Evolutionary conservation across 2,797 vertebrate genomes (phyloP).

Genomic region (Scomberomorus guttatus): DNA sequence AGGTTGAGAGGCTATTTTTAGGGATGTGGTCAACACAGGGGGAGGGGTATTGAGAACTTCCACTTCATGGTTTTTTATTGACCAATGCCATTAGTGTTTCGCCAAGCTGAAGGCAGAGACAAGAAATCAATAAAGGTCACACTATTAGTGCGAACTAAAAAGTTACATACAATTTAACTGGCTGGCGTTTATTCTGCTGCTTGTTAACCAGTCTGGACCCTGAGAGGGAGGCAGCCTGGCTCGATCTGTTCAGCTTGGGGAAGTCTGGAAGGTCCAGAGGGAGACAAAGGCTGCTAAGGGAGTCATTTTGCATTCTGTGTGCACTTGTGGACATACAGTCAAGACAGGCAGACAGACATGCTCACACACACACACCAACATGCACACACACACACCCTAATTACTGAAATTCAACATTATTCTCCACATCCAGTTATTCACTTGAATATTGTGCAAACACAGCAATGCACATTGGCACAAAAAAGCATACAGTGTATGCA

Average conservation of each 20-base stretch:
- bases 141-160: conserved; percentile 83
- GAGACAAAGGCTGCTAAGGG: conserved; percentile 61
- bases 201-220: conserved; percentile 82
- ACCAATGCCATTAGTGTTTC: conserved; percentile 87
- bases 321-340: conserved; percentile 51
- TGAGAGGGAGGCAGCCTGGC: conserved; percentile 66
- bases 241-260: conserved; percentile 73
- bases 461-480: conserved; percentile 36
- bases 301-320: conserved; percentile 75
- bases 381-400: conserved; percentile 47
- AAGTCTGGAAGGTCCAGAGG: conserved; percentile 66
- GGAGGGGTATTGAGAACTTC: conserved; percentile 79
- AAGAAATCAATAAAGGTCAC: conserved; percentile 87
- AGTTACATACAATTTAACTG: conserved; percentile 85
- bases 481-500: conserved; percentile 15
- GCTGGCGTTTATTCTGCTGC: conserved; percentile 77
- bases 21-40: conserved; percentile 70
- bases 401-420: conserved; percentile 57
- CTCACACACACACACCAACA: conserved; percentile 4
- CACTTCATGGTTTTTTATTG: conserved; percentile 86
- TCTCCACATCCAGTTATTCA: conserved; percentile 31
- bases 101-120: conserved; percentile 81
- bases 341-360: conserved; percentile 47
- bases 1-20: conserved; percentile 80
- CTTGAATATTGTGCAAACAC: conserved; percentile 56